Evolutionary conservation across 2,888 invertebrate genomes (phyloP).

Genomic region (Plagodis dolabraria): DNA sequence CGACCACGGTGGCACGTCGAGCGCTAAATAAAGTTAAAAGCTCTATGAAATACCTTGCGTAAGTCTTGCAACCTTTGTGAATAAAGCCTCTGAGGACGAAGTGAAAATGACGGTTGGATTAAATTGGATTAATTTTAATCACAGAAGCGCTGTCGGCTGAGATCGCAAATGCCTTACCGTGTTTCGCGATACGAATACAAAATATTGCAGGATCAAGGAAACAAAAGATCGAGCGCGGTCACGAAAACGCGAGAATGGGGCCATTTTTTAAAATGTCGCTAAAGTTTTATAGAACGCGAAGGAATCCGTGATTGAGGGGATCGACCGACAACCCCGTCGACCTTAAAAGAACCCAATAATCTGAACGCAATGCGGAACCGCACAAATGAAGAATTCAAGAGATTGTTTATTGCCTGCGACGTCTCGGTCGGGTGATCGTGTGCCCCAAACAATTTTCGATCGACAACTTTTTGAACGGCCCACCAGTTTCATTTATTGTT

Average conservation of each 20-base stretch:
- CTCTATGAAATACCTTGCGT: slow-evolving; percentile 55
- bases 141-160: slow-evolving; percentile 35
- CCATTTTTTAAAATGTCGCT: slow-evolving; percentile 42
- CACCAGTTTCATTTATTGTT: slow-evolving; percentile 37
- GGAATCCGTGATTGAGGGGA: slow-evolving; percentile 54
- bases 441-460: slow-evolving; percentile 33
- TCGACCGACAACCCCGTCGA: slow-evolving; percentile 53
- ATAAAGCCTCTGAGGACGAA: slow-evolving; percentile 38
- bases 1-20: slow-evolving; percentile 43
- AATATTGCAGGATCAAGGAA: slow-evolving; percentile 36
- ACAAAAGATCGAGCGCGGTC: slow-evolving; percentile 38
- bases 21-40: slow-evolving; percentile 64
- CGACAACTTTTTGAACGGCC: slow-evolving; percentile 33
- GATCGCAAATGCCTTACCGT: slow-evolving; percentile 26
- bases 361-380: slow-evolving; percentile 63
- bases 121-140: slow-evolving; percentile 39
- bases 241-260: slow-evolving; percentile 30
- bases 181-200: slow-evolving; percentile 18
- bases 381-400: slow-evolving; percentile 58
- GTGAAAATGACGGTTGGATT: slow-evolving; percentile 34
- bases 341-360: slow-evolving; percentile 61
- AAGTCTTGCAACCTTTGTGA: slow-evolving; percentile 50
- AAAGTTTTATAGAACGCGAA: slow-evolving; percentile 54
- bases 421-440: slow-evolving; percentile 43
- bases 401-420: slow-evolving; percentile 58